Evolutionary conservation across 2,888 invertebrate genomes (phyloP), one percentile per base, ranked within the genome.

Genomic region (Idaea dimidiata): DNA sequence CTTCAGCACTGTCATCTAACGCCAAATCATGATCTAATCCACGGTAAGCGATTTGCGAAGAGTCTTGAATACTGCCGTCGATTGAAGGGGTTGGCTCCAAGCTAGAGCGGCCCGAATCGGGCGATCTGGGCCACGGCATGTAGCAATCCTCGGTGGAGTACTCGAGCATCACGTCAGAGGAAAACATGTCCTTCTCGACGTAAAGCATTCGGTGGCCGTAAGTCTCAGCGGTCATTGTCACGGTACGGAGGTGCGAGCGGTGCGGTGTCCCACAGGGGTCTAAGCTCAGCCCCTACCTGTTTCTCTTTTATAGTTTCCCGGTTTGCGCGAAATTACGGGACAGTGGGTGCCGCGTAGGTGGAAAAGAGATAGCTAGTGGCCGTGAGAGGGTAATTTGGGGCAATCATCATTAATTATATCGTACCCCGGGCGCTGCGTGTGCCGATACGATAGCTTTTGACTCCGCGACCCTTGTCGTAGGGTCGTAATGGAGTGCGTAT

Each of bases 331-430:
- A 77, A 73, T 81, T 82, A 71, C 78, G 75, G 76, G 61, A 66
- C 71, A 72, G 70, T 68, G 70, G 68, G 74, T 73, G 64, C 62
- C 63, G 65, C 61, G 62, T 65, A 75, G 53, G 83, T 69, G 77
- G 59, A 82, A 88, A 70, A 62, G 84, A 74, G 91, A 90, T 67
- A 70, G 77, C 24, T 59, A 66, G 64, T 71, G 78, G 80, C 76
- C 79, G 77, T 78, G 85, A 84, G 89, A 86, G 89, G 88, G 89
- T 90, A 91, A 91, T 91, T 91, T 89, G 81, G 90, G 87, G 85
- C 91, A 92, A 92, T 92, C 92, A 92, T 91, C 91, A 91, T 91
- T 92, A 91, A 91, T 90, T 91, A 90, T 87, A 87, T 82, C 78
- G 80, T 87, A 86, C 90, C 87, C 73, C 78, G 79, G 80, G 84